phyloP scores from a whole-genome alignment of 2,797 vertebrate species.

The Xyrichtys novacula region DNA sequence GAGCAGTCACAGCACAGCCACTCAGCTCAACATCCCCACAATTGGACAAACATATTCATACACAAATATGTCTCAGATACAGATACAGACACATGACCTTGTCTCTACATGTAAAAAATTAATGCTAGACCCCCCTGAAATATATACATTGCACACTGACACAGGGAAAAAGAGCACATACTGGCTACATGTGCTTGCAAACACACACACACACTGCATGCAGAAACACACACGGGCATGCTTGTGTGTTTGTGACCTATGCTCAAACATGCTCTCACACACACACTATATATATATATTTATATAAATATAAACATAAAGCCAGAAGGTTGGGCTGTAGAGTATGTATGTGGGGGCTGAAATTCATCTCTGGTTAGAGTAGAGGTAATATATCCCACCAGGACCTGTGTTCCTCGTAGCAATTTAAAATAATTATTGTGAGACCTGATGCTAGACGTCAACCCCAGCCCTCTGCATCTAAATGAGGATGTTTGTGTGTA shows the following conservation, averaged over 20 bases:
- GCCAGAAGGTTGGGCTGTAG: conserved; percentile 56
- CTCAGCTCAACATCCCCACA: conserved; percentile 37
- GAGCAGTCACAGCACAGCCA: conserved; percentile 51
- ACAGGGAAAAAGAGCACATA: conserved; percentile 36
- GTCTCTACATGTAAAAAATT: conserved; percentile 73
- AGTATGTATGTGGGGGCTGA: conserved; percentile 88
- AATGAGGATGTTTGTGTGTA: conserved; percentile 83
- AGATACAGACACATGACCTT: conserved; percentile 63
- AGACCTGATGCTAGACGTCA: conserved; percentile 95
- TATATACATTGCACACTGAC: conserved; percentile 59
- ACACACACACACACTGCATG: conserved; percentile 12
- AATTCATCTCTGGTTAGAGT: conserved; percentile 94
- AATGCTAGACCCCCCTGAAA: conserved; percentile 74
- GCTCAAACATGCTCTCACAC: neutral
- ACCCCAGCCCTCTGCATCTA: conserved; percentile 91
- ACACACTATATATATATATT: neutral
- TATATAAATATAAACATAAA: conserved; percentile 30
- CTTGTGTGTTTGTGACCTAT: conserved; percentile 12
- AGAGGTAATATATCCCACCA: conserved; percentile 95
- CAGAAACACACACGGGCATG: conserved; percentile 1
- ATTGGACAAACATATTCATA: conserved; percentile 54
- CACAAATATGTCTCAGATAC: conserved; percentile 16
- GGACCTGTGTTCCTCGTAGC: conserved; percentile 94
- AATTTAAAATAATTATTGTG: conserved; percentile 99
- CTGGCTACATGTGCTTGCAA: conserved; percentile 11